phyloP scores from a whole-genome alignment of 2,888 invertebrate species.

The Campaea margaritaria region DNA sequence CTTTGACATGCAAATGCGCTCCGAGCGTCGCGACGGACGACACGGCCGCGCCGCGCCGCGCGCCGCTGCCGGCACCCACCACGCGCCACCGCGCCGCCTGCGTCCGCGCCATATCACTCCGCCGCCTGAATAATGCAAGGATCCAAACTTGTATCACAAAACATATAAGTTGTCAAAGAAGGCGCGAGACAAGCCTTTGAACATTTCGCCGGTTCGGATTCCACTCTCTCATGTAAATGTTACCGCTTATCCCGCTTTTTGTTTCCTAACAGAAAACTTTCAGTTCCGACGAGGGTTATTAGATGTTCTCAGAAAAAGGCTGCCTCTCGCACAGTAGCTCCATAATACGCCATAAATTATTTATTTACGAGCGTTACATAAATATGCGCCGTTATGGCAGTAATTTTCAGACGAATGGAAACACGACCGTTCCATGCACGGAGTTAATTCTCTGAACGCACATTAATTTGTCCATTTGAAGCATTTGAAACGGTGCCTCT shows the following conservation, averaged over 20 bases:
- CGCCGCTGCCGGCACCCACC: too few species aligned
- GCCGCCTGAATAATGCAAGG: constrained; percentile 28
- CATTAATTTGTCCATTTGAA: constrained; percentile 27
- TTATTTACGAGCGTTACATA: constrained; percentile 1
- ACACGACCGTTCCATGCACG: constrained; percentile 3
- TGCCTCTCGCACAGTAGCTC: constrained; percentile 3
- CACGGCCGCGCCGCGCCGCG: too few species aligned
- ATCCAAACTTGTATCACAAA: constrained; percentile 14
- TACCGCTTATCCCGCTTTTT: constrained; percentile 21
- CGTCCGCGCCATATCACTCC: background rate
- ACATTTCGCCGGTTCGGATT: constrained; percentile 14
- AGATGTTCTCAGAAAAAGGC: background rate
- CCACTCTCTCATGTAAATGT: constrained; percentile 14
- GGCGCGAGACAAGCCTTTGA: constrained; percentile 23
- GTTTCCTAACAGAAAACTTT: constrained; percentile 8
- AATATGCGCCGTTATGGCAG: constrained; percentile 15
- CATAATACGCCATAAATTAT: constrained; percentile 12
- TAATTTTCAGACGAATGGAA: constrained; percentile 12
- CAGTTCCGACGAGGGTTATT: constrained; percentile 2
- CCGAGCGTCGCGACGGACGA: background rate
- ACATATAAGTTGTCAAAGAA: constrained; percentile 20
- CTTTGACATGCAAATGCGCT: constrained; percentile 38
- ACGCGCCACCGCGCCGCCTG: background rate
- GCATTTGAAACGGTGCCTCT: constrained; percentile 6
- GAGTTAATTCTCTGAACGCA: constrained; percentile 13